Percentiles rank a stretch among this genome's conserved stretches.
These are phyloP conservation scores for Epinotia nisella DNA, from an alignment of 2,888 invertebrate species.

Conservation along the genomic window DNA sequence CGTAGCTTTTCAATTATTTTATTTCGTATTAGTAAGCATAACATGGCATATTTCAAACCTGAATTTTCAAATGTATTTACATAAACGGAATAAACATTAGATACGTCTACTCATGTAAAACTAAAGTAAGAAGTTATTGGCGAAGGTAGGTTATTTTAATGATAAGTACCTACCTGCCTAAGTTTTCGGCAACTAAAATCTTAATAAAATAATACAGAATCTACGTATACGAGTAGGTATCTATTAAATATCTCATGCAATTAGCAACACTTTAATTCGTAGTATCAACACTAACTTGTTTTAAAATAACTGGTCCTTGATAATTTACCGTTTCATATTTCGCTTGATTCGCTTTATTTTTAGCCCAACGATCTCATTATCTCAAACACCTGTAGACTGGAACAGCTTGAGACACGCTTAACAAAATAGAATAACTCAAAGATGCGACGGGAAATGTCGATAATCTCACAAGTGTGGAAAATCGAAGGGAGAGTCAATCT, in stretches of 20 bases:
- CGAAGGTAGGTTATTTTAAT: not conserved
- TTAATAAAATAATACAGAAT: not conserved
- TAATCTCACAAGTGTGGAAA: not conserved
- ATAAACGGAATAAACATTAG: no score
- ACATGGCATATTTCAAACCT: no score
- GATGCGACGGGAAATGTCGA: not conserved
- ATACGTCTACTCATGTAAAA: no score
- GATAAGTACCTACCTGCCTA: not conserved
- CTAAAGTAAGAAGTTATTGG: no score
- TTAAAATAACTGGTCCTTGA: not conserved
- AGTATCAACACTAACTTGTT: not conserved
- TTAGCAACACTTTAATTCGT: not conserved
- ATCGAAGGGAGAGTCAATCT: not conserved
- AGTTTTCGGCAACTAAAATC: not conserved
- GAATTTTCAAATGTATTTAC: no score
- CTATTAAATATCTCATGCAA: not conserved
- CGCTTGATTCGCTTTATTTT: not conserved
- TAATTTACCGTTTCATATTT: not conserved
- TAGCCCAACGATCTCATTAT: constrained; percentile 3
- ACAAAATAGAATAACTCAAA: not conserved
- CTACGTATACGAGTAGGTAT: not conserved
- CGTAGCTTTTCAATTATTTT: not conserved
- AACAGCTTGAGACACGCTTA: constrained; percentile 1
- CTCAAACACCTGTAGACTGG: constrained; percentile 1
- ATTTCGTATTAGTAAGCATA: not conserved